Percentiles rank a stretch among this genome's conserved stretches.
Conservation (phyloP, 53 echinoderm and acorn worm genomes). For the Henricia sp. region DNA sequence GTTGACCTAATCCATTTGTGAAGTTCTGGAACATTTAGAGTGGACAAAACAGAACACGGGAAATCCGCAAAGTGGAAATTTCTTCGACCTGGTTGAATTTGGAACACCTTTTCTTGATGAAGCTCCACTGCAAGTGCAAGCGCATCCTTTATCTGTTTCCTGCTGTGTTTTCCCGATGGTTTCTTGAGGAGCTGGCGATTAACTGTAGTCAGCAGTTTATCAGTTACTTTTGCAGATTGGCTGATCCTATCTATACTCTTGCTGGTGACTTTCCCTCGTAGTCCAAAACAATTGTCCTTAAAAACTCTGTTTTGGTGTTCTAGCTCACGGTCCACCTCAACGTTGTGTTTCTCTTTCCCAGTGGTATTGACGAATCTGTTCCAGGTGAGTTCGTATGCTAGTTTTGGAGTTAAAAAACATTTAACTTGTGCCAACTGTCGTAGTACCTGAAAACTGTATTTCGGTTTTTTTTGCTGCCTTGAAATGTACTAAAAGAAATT, state of each 20-base stretch:
- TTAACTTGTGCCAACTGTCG: conserved; percentile 42
- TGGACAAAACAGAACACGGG: conserved; percentile 28
- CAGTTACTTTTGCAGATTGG: conserved; percentile 51
- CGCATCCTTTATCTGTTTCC: conserved; percentile 28
- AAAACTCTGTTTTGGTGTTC: conserved; percentile 70
- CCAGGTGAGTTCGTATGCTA: conserved; percentile 59
- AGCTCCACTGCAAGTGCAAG: conserved; percentile 59
- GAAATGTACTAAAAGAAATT: conserved; percentile 48
- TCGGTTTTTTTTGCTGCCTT: conserved; percentile 42
- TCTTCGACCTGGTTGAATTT: conserved; percentile 47
- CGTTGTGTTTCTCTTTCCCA: conserved; percentile 47
- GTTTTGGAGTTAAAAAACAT: conserved; percentile 35
- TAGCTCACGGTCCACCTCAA: conserved; percentile 63
- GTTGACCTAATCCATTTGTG: conserved; percentile 66
- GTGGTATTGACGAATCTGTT: conserved; percentile 65
- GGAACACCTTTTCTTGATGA: conserved; percentile 33
- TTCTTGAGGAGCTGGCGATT: conserved; percentile 29
- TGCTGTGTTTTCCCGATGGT: conserved; percentile 27
- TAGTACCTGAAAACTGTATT: conserved; percentile 45
- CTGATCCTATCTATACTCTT: conserved; percentile 68
- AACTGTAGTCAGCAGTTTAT: conserved; percentile 20
- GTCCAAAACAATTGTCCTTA: conserved; percentile 59
- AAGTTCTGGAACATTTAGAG: conserved; percentile 49
- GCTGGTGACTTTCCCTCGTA: conserved; percentile 64
- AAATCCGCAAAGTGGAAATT: conserved; percentile 49